These are phyloP conservation scores for Lasius platythorax DNA, from an alignment of 2,888 invertebrate species.

Conservation along the genomic window DNA sequence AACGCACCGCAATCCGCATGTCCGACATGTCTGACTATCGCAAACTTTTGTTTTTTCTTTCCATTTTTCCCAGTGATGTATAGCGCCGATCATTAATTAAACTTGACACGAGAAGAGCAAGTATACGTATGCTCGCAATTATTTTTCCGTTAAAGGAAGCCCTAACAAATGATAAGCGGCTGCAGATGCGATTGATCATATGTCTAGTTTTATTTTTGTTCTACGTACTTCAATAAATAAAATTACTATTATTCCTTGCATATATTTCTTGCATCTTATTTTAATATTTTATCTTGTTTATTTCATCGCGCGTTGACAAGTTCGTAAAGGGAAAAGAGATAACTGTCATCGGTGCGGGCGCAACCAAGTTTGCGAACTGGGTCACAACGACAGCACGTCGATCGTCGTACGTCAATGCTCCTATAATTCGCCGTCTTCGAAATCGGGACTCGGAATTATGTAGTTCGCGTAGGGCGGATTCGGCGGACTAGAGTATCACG, in stretches of 20 bases:
- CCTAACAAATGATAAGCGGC: neutral
- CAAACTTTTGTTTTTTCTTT: neutral
- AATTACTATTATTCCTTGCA: neutral
- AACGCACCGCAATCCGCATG: conserved; percentile 16
- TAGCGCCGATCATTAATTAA: conserved; percentile 29
- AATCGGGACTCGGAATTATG: conserved; percentile 74
- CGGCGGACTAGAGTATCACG: conserved; percentile 59
- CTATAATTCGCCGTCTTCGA: conserved; percentile 59
- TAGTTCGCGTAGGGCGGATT: conserved; percentile 44
- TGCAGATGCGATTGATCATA: neutral
- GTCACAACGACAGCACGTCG: conserved; percentile 49
- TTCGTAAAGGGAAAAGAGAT: conserved; percentile 8
- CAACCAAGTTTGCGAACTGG: conserved; percentile 62
- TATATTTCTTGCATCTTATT: conserved; percentile 8
- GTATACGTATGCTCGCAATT: neutral
- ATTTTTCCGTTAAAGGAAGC: neutral
- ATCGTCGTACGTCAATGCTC: conserved; percentile 44
- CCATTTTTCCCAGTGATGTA: conserved; percentile 6
- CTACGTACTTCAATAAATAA: neutral
- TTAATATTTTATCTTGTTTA: conserved; percentile 1
- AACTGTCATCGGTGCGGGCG: conserved; percentile 45
- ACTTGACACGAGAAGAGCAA: neutral
- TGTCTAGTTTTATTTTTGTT: neutral
- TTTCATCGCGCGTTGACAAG: conserved; percentile 8
- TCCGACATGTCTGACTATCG: neutral